Conservation (phyloP, 2,797 vertebrate species). For the Microcaecilia unicolor region DNA sequence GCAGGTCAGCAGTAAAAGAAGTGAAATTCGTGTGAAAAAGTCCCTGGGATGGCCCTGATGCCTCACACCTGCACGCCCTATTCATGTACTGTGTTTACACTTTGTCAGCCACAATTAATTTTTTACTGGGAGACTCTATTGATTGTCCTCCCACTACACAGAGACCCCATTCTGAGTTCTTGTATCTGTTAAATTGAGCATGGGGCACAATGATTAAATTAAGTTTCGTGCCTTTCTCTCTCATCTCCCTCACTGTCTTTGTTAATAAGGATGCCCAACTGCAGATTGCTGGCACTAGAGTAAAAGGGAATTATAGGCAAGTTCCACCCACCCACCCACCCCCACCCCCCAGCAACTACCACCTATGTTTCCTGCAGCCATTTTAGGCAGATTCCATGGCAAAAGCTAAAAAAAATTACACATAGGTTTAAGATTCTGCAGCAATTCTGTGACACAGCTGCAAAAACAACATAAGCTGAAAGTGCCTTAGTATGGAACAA, state of each 20-base stretch:
- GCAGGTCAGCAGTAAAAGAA: conserved; percentile 51
- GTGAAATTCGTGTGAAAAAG: conserved; percentile 78
- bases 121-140: conserved; percentile 60
- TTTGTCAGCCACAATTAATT: conserved; percentile 96
- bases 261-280: conserved; percentile 45
- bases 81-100: conserved; percentile 95
- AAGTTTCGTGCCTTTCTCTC: conserved; percentile 76
- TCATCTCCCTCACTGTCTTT: conserved; percentile 51
- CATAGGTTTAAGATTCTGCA: no score
- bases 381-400: no score
- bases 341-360: no score
- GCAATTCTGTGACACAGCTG: no score
- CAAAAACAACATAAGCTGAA: no score
- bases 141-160: conserved; percentile 69
- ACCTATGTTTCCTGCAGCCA: no score
- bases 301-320: conserved; percentile 44
- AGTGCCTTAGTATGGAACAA: no score
- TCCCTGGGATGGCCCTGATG: conserved; percentile 65
- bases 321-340: no score
- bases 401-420: no score
- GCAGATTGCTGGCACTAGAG: conserved; percentile 47
- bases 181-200: conserved; percentile 98
- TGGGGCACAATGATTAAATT: conserved; percentile 86
- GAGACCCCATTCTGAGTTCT: conserved; percentile 81
- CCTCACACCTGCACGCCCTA: conserved; percentile 90